A percentile compares a stretch with the other conserved stretches of the same genome.
phyloP scores from a whole-genome alignment of 92 coral and sea anemone genomes.

The Paragorgia papillata region DNA sequence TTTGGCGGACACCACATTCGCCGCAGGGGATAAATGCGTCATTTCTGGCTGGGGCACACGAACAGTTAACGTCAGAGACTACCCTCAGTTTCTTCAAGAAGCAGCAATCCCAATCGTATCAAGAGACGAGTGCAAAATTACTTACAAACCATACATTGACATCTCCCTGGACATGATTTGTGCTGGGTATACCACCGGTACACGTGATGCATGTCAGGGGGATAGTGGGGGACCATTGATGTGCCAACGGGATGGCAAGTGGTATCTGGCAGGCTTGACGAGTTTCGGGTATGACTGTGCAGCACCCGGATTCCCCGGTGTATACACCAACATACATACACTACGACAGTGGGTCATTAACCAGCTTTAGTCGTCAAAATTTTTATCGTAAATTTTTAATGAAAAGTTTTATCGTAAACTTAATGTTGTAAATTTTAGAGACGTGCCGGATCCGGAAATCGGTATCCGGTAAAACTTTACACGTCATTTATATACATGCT shows the following conservation, averaged over 20 bases:
- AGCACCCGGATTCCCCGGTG: constrained; percentile 84
- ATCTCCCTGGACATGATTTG: constrained; percentile 85
- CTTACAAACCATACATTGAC: constrained; percentile 28
- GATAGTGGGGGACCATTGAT: constrained; percentile 98
- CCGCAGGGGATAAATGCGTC: constrained; percentile 67
- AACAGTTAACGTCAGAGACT: constrained; percentile 30
- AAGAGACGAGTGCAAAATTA: constrained; percentile 48
- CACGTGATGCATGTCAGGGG: constrained; percentile 80
- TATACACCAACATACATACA: constrained; percentile 66
- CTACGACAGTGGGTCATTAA: constrained; percentile 39
- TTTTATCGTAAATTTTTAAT: neutral
- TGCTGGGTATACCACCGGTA: constrained; percentile 79
- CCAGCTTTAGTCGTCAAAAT: neutral
- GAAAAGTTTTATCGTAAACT: neutral
- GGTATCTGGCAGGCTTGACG: constrained; percentile 87
- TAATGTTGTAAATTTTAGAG: no score
- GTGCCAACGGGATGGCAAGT: constrained; percentile 71
- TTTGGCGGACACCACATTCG: constrained; percentile 68
- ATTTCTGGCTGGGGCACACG: constrained; percentile 91
- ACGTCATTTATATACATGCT: no score
- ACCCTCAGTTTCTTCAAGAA: constrained; percentile 72
- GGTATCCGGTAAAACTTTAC: no score
- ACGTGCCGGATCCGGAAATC: neutral
- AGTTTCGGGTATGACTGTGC: constrained; percentile 85
- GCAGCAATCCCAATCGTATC: constrained; percentile 74